Evolutionary conservation across 2,113 vertebrate species (phyloP), one percentile per base, ranked within the genome.

Genomic region (Osmerus eperlanus): DNA sequence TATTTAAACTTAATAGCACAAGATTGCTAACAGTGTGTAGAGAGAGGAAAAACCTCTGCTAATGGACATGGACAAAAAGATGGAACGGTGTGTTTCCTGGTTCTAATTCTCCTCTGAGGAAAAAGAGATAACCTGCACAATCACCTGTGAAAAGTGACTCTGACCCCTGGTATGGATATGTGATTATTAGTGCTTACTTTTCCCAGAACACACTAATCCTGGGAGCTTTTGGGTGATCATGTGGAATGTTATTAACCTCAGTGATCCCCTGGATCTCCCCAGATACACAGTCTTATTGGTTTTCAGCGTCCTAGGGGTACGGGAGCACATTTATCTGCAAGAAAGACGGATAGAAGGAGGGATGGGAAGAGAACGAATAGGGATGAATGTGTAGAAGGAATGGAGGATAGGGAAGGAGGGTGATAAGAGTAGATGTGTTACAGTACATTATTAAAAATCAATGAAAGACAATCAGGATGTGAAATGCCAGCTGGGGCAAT

Each of bases 181-280:
- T 18, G 68, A 85, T 88, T 85, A 84, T 87, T 81, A 84, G 54
- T 75, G 70, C 61, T 36, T 71, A 23, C 59, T 65, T 68, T 74
- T 62, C 66, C 55, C 51, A 47, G 63, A 79, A 77, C 76, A 71
- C 32, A 72, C 62, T 81, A 81, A 86, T 86, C 87, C 83, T 41
- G 15, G 15, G n/a, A 74, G 70, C 36, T 82, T 79, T 76, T 79
- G 84, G 80, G 82, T 88, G 85, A 89, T 90, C 77, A 84, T 80
- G 83, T 73, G 76, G 68, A 85, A 85, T 68, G 84, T 83, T 83
- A 89, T 92, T 91, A 89, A 89, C 85, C 87, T 83, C 83, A 13
- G 58, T 32, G 74, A 85, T 80, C 75, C 25, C 59, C 3, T 16
- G 53, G 63, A 80, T 65, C 81, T 59, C 69, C 14, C 14, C 8